Evolutionary conservation across 2,888 invertebrate species (phyloP), one percentile per base, ranked within the genome.

Genomic region (Drosophila birchii): DNA sequence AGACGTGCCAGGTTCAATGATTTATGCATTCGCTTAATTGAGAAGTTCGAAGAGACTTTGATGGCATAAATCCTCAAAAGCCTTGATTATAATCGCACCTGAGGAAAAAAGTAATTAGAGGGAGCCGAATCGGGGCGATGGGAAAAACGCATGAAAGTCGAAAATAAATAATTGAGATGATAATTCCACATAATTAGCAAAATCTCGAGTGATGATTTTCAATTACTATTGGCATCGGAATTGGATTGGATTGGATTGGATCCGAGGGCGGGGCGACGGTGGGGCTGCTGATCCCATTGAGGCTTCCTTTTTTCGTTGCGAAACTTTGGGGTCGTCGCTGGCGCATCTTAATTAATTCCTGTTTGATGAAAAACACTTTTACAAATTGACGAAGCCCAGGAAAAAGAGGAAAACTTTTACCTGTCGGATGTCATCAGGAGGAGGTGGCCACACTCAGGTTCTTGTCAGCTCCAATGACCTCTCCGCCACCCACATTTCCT

Each of bases 321-420:
- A 75, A 74, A 66, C 66, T 68, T 68, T 68, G 53, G 45, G 66
- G 53, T 34, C 67, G 43, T 26, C 44, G 67, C 23, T 63, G 57
- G 73, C 71, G 76, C 76, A 85, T 90, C 91, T 91, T 92, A 92
- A 92, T 92, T 92, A 92, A 92, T 92, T 92, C 92, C 86, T 89
- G 90, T 92, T 92, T 92, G 87, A 88, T 86, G 87, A 81, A 90
- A 92, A 90, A 89, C 85, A 89, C 86, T 86, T 90, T 82, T 85
- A 81, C 83, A 88, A 85, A 90, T 87, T 77, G 80, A 90, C 79
- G 80, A 73, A 76, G 80, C 73, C 54, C 49, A 20, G 76, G 66
- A 53, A 62, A 81, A 89, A 87, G 44, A 71, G 73, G 56, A 61
- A 86, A 89, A 88, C 69, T 89, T 89, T 86, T 85, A 80, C 88